Conservation (phyloP, 2,888 invertebrate genomes). For the Epinotia nisella region DNA sequence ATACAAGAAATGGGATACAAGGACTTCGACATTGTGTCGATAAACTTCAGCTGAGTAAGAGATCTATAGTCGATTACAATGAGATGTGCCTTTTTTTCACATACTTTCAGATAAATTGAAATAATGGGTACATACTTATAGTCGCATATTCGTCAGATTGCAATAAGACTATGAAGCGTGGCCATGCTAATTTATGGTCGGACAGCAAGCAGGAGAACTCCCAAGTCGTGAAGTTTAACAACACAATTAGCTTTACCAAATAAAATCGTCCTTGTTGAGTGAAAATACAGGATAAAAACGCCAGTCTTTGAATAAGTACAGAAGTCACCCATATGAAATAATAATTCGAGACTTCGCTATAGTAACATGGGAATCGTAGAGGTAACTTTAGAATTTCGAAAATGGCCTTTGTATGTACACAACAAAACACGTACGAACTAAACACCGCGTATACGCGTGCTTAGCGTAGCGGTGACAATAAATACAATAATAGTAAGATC, state of each 20-base stretch:
- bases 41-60: background rate
- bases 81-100: too few relatives aligned
- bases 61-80: too few relatives aligned
- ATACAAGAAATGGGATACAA: slow-evolving; percentile 12
- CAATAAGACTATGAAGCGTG: too few relatives aligned
- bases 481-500: slow-evolving; percentile 70
- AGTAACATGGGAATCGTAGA: slow-evolving; percentile 18
- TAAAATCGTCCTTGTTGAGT: background rate
- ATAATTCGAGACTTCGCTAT: slow-evolving; percentile 15
- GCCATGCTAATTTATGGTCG: background rate
- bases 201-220: background rate
- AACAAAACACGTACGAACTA: slow-evolving; percentile 51
- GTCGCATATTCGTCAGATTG: too few relatives aligned
- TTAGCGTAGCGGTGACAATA: slow-evolving; percentile 58
- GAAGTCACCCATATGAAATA: slow-evolving; percentile 4
- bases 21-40: background rate
- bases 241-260: background rate
- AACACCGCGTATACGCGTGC: too few relatives aligned
- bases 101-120: too few relatives aligned
- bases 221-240: background rate
- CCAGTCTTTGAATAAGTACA: slow-evolving; percentile 37
- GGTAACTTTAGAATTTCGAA: slow-evolving; percentile 59
- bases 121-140: too few relatives aligned
- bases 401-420: slow-evolving; percentile 62
- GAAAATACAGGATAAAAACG: background rate